Evolutionary conservation across 2,888 invertebrate species (phyloP).

Genomic region (Hypena proboscidalis): DNA sequence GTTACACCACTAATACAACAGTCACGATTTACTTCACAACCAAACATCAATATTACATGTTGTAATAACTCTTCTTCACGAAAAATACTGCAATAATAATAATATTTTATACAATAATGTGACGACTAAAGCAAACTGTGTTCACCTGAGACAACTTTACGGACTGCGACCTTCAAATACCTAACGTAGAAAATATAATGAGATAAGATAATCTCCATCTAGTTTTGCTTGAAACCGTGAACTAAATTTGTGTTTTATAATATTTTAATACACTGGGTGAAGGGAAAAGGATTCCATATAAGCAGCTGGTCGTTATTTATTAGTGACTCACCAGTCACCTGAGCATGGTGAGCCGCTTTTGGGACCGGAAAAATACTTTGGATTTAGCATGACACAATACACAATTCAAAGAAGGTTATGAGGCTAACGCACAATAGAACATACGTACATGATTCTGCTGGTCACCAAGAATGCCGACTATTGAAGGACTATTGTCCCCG

Average conservation of each 20-base stretch:
- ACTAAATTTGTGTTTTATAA: conserved; percentile 20
- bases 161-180: conserved; percentile 57
- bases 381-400: conserved; percentile 29
- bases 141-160: conserved; percentile 58
- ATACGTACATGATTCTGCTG: conserved; percentile 83
- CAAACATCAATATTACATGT: conserved; percentile 17
- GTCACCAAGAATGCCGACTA: conserved; percentile 82
- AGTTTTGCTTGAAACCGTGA: conserved; percentile 31
- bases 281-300: conserved; percentile 33
- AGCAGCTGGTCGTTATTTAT: conserved; percentile 27
- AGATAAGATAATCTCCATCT: conserved; percentile 72
- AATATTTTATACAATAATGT: conserved; percentile 33
- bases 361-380: conserved; percentile 30
- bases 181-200: conserved; percentile 47
- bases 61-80: conserved; percentile 17
- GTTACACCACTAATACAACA: conserved; percentile 44
- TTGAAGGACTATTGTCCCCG: conserved; percentile 75
- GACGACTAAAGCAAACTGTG: conserved; percentile 58
- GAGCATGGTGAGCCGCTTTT: conserved; percentile 42
- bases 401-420: conserved; percentile 29
- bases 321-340: conserved; percentile 46
- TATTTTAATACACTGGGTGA: conserved; percentile 16
- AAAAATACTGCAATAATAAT: conserved; percentile 25
- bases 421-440: conserved; percentile 21
- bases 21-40: conserved; percentile 48